phyloP scores from a whole-genome alignment of 2,113 vertebrate genomes.

The Pluvialis apricaria region DNA sequence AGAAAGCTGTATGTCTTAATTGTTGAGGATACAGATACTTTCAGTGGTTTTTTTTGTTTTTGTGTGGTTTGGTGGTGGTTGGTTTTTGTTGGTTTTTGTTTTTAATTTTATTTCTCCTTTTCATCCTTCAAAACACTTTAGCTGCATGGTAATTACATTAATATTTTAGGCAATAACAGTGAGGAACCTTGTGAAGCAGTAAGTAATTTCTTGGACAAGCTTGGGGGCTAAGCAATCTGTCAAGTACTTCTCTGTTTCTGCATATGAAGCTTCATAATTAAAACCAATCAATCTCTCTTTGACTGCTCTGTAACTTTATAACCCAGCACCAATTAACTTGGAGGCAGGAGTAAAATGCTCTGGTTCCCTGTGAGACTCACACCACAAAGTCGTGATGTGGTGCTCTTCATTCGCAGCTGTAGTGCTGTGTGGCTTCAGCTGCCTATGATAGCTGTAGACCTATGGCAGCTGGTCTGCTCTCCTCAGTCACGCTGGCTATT shows the following conservation, averaged over 20 bases:
- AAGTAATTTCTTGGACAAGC: constrained; percentile 8
- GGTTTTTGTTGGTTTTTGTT: not conserved
- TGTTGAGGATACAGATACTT: not conserved
- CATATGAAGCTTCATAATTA: constrained; percentile 12
- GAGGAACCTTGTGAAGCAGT: not conserved
- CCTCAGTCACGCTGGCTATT: not conserved
- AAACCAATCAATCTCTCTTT: constrained; percentile 4
- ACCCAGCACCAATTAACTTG: not conserved
- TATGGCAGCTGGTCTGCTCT: not conserved
- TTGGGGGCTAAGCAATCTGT: not conserved
- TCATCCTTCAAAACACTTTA: not conserved
- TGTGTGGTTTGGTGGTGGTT: not conserved
- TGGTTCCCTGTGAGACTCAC: not conserved
- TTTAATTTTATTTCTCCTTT: not conserved
- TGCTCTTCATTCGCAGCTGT: not conserved
- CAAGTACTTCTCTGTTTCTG: constrained; percentile 5
- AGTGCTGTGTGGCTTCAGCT: not conserved
- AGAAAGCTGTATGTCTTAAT: not conserved
- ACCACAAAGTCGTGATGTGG: not conserved
- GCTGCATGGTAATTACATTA: not conserved
- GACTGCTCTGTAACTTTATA: not conserved
- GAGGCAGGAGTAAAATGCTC: not conserved
- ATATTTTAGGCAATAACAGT: not conserved
- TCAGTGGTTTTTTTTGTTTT: not conserved
- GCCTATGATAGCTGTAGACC: not conserved